Base-by-base conservation (phyloP, 92 coral and sea anemone genomes). In the Phenganax marumi region DNA sequence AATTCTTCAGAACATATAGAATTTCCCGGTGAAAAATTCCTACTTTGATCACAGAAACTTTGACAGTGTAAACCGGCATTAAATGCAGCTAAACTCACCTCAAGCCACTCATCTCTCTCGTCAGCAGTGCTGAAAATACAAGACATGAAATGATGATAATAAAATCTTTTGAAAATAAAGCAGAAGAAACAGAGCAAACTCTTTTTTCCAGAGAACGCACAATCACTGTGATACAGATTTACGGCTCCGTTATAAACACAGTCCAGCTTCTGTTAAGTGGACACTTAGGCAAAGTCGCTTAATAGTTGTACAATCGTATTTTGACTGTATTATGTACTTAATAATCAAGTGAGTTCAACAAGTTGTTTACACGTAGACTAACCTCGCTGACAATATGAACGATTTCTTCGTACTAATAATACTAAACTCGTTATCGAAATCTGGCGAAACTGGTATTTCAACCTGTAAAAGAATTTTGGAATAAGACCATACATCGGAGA, bases 341-440 rank as follows among this genome's bases (percentile, higher is more conserved):
- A 18, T 58, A 58, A 12, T 58, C 65, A 58, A 39, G 43, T 33
- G 43, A 33, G 43, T 2, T 33, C 43, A 33, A 33, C 43, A 33
- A 33, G 43, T 33, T 33, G 43, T 33, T 56, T 50, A 12, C 3
- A 9, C 10, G 47, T 25, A 13, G 52, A 78, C 81, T 72, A 60
- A 96, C 99, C 99, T 91, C 60, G 99, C 96, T 16, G 97, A 90
- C 64, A 96, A 91, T 17, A 94, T 96, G 46, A 96, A 96, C 8
- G 99, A 96, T 12, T 97, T 88, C 69, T 90, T 90, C 3, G 92
- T 96, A 48, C 97, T 96, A 16, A 93, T 96, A 64, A 96, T 91
- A 65, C 93, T 96, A 70, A 96, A 96, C 74, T 96, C 99, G 65
- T 96, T 91, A 64, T 89, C 97, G 52, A 96, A 92, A n/a, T 96